Conservation (phyloP, 53 echinoderm and acorn worm species). For the Paelopatides confundens region DNA sequence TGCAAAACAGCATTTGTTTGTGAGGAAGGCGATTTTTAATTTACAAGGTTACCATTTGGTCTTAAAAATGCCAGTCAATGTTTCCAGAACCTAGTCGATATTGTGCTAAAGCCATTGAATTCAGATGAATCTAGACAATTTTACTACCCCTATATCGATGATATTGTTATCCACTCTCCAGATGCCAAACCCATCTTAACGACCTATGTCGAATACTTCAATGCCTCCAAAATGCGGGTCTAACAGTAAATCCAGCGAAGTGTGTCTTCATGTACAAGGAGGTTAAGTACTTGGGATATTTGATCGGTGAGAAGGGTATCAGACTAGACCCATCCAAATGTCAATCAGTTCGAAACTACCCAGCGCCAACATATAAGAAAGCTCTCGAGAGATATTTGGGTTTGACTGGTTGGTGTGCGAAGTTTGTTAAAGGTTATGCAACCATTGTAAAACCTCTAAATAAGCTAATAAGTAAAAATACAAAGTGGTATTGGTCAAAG, state of each 20-base stretch:
- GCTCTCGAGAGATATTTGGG: slow-evolving; percentile 55
- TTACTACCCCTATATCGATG: no score
- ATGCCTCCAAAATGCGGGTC: neutral
- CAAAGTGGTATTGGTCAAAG: no score
- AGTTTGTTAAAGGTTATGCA: no score
- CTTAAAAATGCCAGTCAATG: no score
- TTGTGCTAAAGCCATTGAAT: no score
- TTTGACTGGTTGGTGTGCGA: slow-evolving; percentile 54
- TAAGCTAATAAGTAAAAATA: slow-evolving; percentile 34
- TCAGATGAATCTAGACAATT: neutral
- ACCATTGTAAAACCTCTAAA: slow-evolving; percentile 51
- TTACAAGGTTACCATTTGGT: no score
- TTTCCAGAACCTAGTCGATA: slow-evolving; percentile 27
- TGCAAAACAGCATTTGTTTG: slow-evolving; percentile 46
- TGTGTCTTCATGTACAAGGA: slow-evolving; percentile 41
- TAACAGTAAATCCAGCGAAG: slow-evolving; percentile 43
- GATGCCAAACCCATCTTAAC: neutral
- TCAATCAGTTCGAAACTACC: slow-evolving; percentile 10
- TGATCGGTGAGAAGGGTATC: neutral
- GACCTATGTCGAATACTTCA: neutral
- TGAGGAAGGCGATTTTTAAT: no score
- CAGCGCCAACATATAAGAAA: neutral
- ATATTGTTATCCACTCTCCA: no score
- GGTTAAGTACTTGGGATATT: slow-evolving; percentile 5
- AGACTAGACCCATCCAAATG: slow-evolving; percentile 1